Evolutionary conservation across 2,888 invertebrate genomes (phyloP).

Genomic region (Drosophila incognita): DNA sequence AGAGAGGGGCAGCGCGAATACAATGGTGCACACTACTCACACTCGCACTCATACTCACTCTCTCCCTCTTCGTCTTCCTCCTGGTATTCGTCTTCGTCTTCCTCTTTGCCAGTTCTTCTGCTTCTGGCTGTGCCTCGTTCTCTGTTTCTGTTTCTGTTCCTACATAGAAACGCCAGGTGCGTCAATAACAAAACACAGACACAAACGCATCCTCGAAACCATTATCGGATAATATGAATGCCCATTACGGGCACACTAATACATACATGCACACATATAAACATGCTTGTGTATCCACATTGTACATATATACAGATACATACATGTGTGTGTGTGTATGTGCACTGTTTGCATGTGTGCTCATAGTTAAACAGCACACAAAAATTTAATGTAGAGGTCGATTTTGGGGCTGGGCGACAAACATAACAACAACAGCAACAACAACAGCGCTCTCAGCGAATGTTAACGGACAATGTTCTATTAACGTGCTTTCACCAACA

Average conservation of each 20-base stretch:
- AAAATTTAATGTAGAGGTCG: constrained; percentile 45
- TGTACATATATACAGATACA: constrained; percentile 7
- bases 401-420: constrained; percentile 26
- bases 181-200: constrained; percentile 28
- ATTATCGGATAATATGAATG: constrained; percentile 53
- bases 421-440: constrained; percentile 21
- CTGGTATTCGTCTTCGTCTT: not conserved
- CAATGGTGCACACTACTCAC: constrained; percentile 20
- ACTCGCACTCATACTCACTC: not conserved
- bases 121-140: constrained; percentile 1
- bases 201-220: constrained; percentile 40
- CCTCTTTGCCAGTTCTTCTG: constrained; percentile 1
- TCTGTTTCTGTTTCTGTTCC: constrained; percentile 8
- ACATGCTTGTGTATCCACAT: not conserved
- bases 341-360: constrained; percentile 7
- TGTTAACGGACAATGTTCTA: constrained; percentile 60
- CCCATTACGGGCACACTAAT: constrained; percentile 33
- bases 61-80: not conserved
- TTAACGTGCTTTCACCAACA: constrained; percentile 52
- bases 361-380: constrained; percentile 43
- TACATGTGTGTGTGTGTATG: constrained; percentile 4
- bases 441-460: constrained; percentile 23
- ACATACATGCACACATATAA: not conserved
- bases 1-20: constrained; percentile 21
- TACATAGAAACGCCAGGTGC: constrained; percentile 40